Percentiles rank a stretch among this genome's conserved stretches.
Evolutionary conservation across 2,113 vertebrate species (phyloP).

Genomic region (Eleginops maclovinus): DNA sequence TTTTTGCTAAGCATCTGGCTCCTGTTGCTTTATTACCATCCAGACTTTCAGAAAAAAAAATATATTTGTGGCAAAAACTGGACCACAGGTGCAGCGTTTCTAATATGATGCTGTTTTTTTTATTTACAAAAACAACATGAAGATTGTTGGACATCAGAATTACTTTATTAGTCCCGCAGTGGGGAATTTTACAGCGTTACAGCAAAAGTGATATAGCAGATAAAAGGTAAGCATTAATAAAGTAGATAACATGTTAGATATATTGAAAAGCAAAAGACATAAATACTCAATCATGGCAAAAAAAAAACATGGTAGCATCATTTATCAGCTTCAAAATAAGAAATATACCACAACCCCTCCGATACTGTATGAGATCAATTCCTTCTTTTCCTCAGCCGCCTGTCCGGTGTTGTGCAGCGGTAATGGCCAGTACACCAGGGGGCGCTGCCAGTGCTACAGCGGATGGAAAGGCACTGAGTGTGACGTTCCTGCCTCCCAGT

Average conservation of each 20-base stretch:
- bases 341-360: not conserved
- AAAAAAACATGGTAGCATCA: no score
- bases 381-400: slow-evolving; percentile 73
- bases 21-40: not conserved
- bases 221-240: no score
- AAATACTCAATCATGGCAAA: no score
- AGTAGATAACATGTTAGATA: no score
- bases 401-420: slow-evolving; percentile 96
- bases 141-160: no score
- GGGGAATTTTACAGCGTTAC: no score
- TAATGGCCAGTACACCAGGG: slow-evolving; percentile 97
- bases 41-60: not conserved
- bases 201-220: no score
- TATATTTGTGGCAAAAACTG: not conserved
- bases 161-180: no score
- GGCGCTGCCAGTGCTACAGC: slow-evolving; percentile 96
- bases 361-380: not conserved
- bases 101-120: not conserved
- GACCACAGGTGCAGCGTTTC: not conserved
- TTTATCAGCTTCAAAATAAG: no score
- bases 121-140: no score
- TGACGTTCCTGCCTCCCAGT: slow-evolving; percentile 91
- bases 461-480: slow-evolving; percentile 99
- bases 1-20: not conserved
- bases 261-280: no score